A percentile compares a stretch with the other conserved stretches of the same genome.
Conservation (phyloP, 2,797 vertebrate genomes). For the Agapornis canus region DNA sequence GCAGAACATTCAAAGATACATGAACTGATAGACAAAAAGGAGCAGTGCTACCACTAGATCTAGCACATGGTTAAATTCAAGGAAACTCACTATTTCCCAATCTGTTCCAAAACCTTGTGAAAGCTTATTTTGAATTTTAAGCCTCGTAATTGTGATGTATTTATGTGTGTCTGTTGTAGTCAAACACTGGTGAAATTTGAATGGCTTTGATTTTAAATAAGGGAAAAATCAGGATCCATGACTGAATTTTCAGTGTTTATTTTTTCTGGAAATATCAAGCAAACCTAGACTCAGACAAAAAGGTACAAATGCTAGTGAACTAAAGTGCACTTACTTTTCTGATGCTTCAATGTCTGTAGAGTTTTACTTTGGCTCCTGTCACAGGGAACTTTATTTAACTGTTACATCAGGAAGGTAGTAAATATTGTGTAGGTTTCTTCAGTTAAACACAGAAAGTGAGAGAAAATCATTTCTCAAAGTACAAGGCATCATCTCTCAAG, state of each 20-base stretch:
- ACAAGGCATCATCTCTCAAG: neutral
- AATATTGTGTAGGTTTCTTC: neutral
- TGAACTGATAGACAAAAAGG: neutral
- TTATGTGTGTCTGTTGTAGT: neutral
- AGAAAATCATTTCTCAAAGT: neutral
- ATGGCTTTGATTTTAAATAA: neutral
- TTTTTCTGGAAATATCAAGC: neutral
- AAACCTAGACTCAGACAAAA: neutral
- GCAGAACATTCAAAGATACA: neutral
- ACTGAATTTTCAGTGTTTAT: neutral
- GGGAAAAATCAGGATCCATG: neutral
- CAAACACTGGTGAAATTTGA: neutral
- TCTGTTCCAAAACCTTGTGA: neutral
- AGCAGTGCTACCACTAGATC: neutral
- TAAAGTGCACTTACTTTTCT: neutral
- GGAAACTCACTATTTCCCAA: neutral
- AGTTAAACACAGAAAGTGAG: neutral
- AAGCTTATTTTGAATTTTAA: neutral
- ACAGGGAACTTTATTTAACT: neutral
- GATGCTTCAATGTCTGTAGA: neutral
- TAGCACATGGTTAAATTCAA: neutral
- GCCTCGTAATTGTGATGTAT: neutral
- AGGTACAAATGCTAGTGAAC: neutral
- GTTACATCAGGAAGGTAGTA: neutral
- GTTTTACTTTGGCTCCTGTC: neutral